Conservation (phyloP, 2,113 vertebrate genomes). For the Hepsetus odoe region DNA sequence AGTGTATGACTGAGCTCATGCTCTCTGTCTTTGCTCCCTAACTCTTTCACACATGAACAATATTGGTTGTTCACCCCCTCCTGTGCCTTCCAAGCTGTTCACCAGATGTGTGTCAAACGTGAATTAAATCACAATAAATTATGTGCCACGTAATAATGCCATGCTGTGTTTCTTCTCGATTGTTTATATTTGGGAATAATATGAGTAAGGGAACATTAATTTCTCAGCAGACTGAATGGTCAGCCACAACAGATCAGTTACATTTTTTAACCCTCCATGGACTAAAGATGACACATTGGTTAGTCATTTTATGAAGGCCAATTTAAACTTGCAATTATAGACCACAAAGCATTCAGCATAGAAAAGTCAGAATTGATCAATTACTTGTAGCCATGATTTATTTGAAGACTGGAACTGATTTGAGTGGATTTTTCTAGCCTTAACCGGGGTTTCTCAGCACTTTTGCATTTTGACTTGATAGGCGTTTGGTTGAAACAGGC, state of each 20-base stretch:
- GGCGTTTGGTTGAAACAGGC: too few species aligned
- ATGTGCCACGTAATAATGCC: constrained; percentile 31
- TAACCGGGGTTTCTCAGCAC: too few species aligned
- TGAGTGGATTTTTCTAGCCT: neutral
- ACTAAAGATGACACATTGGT: constrained; percentile 4
- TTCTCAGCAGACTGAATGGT: neutral
- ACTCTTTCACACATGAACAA: neutral
- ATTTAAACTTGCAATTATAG: constrained; percentile 4
- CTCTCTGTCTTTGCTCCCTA: neutral
- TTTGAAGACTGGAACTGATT: neutral
- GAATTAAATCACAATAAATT: constrained; percentile 46
- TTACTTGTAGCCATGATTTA: neutral
- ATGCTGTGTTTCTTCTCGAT: constrained; percentile 7
- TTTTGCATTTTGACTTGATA: neutral
- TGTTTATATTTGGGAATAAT: constrained; percentile 37
- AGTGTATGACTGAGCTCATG: constrained; percentile 31
- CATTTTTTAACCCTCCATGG: neutral
- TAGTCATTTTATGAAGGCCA: neutral
- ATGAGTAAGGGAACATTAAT: constrained; percentile 2
- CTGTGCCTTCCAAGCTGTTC: constrained; percentile 34
- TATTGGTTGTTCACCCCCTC: constrained; percentile 12
- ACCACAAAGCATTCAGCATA: neutral
- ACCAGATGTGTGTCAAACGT: constrained; percentile 52
- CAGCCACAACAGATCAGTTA: neutral
- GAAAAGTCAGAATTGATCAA: constrained; percentile 6